Percentiles rank a stretch among this genome's conserved stretches.
These are phyloP conservation scores for Microchrysa polita DNA, from an alignment of 2,888 invertebrate genomes.

Conservation along the genomic window DNA sequence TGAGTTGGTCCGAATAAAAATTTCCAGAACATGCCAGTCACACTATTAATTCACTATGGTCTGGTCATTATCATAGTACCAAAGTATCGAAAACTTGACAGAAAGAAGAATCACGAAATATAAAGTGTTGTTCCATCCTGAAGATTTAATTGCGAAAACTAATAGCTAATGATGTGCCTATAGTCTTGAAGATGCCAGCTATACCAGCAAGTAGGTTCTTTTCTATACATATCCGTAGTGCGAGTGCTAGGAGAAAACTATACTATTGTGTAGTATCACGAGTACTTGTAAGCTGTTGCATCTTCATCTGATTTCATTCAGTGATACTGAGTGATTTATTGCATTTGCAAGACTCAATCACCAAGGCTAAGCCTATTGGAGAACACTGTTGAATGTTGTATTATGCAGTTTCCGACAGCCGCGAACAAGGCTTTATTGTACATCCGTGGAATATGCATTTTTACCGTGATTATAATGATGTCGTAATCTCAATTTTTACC, in stretches of 20 bases:
- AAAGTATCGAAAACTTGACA: neutral
- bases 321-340: neutral
- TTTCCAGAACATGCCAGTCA: constrained; percentile 1
- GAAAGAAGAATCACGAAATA: neutral
- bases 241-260: too few species aligned
- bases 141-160: constrained; percentile 5
- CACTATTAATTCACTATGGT: neutral
- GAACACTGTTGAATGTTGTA: neutral
- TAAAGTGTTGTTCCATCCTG: constrained; percentile 14
- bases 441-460: neutral
- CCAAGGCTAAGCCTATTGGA: neutral
- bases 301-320: constrained; percentile 3
- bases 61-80: neutral
- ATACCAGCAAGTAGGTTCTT: neutral
- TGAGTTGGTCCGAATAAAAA: constrained; percentile 12
- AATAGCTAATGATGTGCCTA: constrained; percentile 21
- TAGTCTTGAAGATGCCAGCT: neutral
- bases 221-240: too few species aligned
- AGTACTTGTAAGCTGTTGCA: neutral
- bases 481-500: constrained; percentile 5
- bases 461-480: neutral
- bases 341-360: neutral
- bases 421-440: neutral
- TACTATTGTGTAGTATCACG: too few species aligned
- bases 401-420: neutral